phyloP scores from a whole-genome alignment of 1,140 invertebrate genomes.

The Trichomalopsis sarcophagae region DNA sequence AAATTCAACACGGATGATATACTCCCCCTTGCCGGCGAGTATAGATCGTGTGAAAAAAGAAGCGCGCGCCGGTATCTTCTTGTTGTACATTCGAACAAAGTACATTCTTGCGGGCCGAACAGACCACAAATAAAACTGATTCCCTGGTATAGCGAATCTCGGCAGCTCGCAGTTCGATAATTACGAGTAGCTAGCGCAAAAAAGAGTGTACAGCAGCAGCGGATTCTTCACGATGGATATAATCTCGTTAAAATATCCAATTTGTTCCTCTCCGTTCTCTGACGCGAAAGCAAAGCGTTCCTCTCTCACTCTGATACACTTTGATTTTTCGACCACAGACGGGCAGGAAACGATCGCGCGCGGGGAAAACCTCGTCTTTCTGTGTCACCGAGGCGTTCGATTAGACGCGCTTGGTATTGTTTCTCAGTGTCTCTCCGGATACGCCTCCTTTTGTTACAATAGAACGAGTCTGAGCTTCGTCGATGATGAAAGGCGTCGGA shows the following conservation, averaged over 20 bases:
- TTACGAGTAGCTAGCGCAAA: neutral
- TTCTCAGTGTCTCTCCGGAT: too few species aligned
- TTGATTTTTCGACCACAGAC: conserved; percentile 49
- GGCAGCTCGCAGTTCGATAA: too few species aligned
- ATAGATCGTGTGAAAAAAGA: too few species aligned
- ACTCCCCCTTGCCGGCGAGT: too few species aligned
- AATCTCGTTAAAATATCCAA: neutral
- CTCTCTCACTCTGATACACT: conserved; percentile 49
- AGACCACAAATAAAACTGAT: too few species aligned
- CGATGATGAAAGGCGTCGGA: neutral
- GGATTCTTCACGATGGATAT: neutral
- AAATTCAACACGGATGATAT: too few species aligned
- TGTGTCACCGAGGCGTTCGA: conserved; percentile 59
- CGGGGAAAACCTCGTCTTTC: conserved; percentile 54
- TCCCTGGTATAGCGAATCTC: too few species aligned
- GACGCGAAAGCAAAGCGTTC: neutral
- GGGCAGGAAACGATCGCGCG: conserved; percentile 57
- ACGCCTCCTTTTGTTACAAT: neutral
- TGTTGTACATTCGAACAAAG: too few species aligned
- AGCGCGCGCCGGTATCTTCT: too few species aligned
- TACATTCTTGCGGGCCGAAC: too few species aligned
- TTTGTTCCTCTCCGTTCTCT: neutral
- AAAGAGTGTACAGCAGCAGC: neutral
- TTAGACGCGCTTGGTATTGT: conserved; percentile 40
- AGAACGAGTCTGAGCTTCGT: neutral